phyloP scores from a whole-genome alignment of 2,888 invertebrate genomes.

The Sepioteuthis lessoniana region DNA sequence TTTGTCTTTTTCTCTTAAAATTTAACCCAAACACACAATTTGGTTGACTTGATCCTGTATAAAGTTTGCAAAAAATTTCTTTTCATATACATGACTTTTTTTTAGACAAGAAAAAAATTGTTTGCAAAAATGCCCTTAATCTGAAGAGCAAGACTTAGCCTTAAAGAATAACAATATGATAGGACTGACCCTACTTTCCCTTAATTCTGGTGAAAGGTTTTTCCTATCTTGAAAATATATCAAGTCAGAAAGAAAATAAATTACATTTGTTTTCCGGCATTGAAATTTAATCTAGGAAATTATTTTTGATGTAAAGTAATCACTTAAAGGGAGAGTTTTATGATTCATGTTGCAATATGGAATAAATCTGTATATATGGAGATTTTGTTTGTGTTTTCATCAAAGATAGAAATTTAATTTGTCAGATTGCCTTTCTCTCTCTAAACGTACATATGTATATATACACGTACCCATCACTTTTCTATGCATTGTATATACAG shows the following conservation, averaged over 20 bases:
- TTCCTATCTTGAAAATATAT: not conserved
- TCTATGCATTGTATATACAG: not conserved
- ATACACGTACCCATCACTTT: too few species aligned
- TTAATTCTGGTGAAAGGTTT: not conserved
- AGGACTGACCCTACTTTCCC: not conserved
- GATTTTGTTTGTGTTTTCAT: not conserved
- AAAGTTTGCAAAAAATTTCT: not conserved
- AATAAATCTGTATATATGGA: not conserved
- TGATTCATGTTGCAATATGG: not conserved
- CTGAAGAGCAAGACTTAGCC: not conserved
- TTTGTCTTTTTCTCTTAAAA: too few species aligned
- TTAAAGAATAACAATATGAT: not conserved
- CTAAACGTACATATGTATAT: not conserved
- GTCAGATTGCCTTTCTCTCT: not conserved
- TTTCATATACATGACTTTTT: not conserved
- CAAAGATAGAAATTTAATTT: constrained; percentile 6
- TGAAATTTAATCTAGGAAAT: constrained; percentile 33
- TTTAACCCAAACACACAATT: too few species aligned
- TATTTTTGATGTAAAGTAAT: not conserved
- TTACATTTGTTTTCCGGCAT: constrained; percentile 10
- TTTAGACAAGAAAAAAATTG: not conserved
- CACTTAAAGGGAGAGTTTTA: not conserved
- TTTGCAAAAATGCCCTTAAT: not conserved
- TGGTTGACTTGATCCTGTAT: too few species aligned
- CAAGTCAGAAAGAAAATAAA: not conserved